These are phyloP conservation scores for Tyto alba DNA, from an alignment of 2,113 vertebrate species.

Conservation along the genomic window DNA sequence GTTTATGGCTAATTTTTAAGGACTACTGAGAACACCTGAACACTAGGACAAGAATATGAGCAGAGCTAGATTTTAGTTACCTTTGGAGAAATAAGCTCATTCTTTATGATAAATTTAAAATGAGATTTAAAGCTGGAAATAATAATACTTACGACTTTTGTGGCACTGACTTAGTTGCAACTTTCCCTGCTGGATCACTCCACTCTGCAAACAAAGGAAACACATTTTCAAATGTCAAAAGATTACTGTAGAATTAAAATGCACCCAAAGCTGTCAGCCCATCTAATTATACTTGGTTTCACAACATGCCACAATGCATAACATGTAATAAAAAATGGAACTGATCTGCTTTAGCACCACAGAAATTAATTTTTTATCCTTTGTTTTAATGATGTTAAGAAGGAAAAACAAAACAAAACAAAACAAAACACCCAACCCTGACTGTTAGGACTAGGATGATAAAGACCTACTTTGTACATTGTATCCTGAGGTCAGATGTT, in stretches of 20 bases:
- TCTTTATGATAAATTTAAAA: slow-evolving; percentile 21
- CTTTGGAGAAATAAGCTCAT: slow-evolving; percentile 28
- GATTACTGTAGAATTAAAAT: slow-evolving; percentile 55
- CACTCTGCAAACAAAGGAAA: slow-evolving; percentile 85
- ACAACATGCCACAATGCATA: slow-evolving; percentile 54
- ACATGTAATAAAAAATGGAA: slow-evolving; percentile 45
- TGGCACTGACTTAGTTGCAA: slow-evolving; percentile 86
- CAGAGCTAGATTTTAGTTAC: slow-evolving; percentile 13
- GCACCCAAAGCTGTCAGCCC: slow-evolving; percentile 35
- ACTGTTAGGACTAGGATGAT: slow-evolving; percentile 31
- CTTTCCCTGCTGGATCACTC: slow-evolving; percentile 85
- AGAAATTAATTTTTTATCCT: slow-evolving; percentile 49
- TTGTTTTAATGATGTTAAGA: slow-evolving; percentile 33
- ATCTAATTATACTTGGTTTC: slow-evolving; percentile 54
- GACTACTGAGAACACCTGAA: slow-evolving; percentile 53
- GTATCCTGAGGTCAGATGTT: slow-evolving; percentile 91
- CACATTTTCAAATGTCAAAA: slow-evolving; percentile 61
- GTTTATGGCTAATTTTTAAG: slow-evolving; percentile 62
- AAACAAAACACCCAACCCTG: not conserved
- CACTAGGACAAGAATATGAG: slow-evolving; percentile 24
- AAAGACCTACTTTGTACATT: slow-evolving; percentile 89
- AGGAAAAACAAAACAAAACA: too few relatives aligned
- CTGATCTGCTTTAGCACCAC: not conserved
- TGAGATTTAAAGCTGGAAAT: slow-evolving; percentile 53
- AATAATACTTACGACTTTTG: slow-evolving; percentile 89